These are phyloP conservation scores for Cremastinae sp. DNA, from an alignment of 2,888 invertebrate species.

Conservation along the genomic window DNA sequence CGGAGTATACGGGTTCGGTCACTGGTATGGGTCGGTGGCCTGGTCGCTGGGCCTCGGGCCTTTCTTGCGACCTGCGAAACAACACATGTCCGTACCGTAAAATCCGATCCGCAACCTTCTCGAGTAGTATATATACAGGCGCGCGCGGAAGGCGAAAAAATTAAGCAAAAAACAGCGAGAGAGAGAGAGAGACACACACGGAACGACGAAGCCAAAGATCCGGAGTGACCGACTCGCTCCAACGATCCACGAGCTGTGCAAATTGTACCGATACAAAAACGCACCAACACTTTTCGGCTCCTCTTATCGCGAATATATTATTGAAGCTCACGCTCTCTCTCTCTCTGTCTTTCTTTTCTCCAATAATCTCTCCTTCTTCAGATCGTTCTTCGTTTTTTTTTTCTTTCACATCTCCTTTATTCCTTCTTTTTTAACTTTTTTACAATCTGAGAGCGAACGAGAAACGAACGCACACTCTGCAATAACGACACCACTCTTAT, in stretches of 20 bases:
- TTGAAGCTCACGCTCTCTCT: neutral
- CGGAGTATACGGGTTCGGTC: conserved; percentile 64
- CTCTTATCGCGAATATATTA: neutral
- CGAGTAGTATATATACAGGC: conserved; percentile 66
- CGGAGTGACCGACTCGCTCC: no score
- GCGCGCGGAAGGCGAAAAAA: conserved; percentile 4
- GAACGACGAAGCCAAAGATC: conserved; percentile 3
- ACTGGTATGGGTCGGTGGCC: conserved; percentile 72
- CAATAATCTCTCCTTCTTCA: no score
- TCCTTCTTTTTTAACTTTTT: no score
- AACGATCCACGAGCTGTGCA: no score
- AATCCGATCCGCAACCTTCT: conserved; percentile 61
- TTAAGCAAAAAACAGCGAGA: neutral
- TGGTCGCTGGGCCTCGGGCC: conserved; percentile 68
- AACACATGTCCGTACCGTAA: conserved; percentile 66
- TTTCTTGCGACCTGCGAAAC: conserved; percentile 65
- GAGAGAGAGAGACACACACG: neutral
- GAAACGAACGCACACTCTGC: conserved; percentile 25
- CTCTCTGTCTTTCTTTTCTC: no score
- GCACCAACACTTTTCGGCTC: no score
- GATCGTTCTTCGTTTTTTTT: neutral
- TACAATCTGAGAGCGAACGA: neutral
- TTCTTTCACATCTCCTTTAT: no score
- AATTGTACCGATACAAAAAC: no score
- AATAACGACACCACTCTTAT: conserved; percentile 1